These are phyloP conservation scores for Rhorus exstirpatorius DNA, from an alignment of 2,888 invertebrate genomes.

Conservation along the genomic window DNA sequence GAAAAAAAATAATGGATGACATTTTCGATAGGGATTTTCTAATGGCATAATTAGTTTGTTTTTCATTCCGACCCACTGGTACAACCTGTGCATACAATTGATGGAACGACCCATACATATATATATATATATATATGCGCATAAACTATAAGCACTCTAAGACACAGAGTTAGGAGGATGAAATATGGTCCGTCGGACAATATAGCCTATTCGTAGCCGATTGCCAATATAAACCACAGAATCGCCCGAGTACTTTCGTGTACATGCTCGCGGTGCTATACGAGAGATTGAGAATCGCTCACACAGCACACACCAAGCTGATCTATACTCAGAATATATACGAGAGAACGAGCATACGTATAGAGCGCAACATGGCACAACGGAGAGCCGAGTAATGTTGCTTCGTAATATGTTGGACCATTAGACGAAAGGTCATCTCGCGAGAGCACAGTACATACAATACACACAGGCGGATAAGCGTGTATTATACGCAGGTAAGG, in stretches of 20 bases:
- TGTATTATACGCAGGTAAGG: slow-evolving; percentile 1
- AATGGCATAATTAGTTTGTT: too few relatives aligned
- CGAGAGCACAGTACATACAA: slow-evolving; percentile 33
- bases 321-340: slow-evolving; percentile 29
- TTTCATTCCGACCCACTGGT: too few relatives aligned
- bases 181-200: slow-evolving; percentile 66
- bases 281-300: slow-evolving; percentile 66
- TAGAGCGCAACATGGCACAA: slow-evolving; percentile 16
- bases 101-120: too few relatives aligned
- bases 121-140: slow-evolving; percentile 9
- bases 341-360: slow-evolving; percentile 34
- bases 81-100: too few relatives aligned
- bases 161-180: slow-evolving; percentile 56
- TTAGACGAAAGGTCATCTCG: slow-evolving; percentile 67
- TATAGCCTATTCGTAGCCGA: slow-evolving; percentile 63
- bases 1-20: too few relatives aligned
- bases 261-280: slow-evolving; percentile 19
- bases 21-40: too few relatives aligned
- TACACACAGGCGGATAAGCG: slow-evolving; percentile 19
- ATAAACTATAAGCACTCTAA: slow-evolving; percentile 21
- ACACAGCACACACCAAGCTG: slow-evolving; percentile 45
- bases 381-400: slow-evolving; percentile 60
- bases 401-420: slow-evolving; percentile 65
- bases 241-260: neutral
- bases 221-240: slow-evolving; percentile 54